These are phyloP conservation scores for Saimiri boliviensis DNA, from an alignment of 2,113 vertebrate species.

Conservation along the genomic window DNA sequence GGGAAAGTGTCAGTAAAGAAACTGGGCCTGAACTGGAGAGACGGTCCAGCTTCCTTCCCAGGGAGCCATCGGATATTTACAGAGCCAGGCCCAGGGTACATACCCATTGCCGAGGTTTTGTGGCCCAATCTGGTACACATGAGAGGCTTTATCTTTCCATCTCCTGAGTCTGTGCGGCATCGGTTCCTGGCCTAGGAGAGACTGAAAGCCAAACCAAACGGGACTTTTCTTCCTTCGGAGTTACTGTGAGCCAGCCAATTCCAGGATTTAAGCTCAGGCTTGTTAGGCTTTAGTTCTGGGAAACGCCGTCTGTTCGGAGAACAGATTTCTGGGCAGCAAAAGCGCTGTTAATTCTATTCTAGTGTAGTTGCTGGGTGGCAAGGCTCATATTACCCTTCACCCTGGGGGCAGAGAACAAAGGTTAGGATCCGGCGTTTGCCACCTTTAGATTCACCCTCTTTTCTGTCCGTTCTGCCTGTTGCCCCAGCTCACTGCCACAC, in stretches of 20 bases:
- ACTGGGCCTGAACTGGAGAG: background rate
- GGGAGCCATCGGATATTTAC: background rate
- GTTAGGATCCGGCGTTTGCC: background rate
- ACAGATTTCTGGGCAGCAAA: slow-evolving; percentile 10
- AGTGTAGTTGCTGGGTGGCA: background rate
- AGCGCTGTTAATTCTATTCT: background rate
- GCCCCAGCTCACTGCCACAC: background rate
- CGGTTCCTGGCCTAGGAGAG: background rate
- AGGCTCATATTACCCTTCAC: background rate
- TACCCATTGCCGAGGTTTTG: background rate
- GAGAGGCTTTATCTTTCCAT: background rate
- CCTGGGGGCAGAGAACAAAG: background rate
- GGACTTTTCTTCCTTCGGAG: background rate
- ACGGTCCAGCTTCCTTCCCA: background rate
- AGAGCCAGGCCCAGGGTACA: background rate
- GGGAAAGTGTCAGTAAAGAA: background rate
- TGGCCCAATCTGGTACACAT: background rate
- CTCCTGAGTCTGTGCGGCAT: fast-evolving
- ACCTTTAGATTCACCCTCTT: background rate
- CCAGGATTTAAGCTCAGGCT: background rate
- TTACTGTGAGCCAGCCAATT: background rate
- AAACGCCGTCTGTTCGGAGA: background rate
- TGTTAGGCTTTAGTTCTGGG: background rate
- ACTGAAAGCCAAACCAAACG: background rate
- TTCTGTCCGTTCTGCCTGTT: background rate